Evolutionary conservation across 92 coral and sea anemone species (phyloP).

Genomic region (Chrysogorgia sp.): DNA sequence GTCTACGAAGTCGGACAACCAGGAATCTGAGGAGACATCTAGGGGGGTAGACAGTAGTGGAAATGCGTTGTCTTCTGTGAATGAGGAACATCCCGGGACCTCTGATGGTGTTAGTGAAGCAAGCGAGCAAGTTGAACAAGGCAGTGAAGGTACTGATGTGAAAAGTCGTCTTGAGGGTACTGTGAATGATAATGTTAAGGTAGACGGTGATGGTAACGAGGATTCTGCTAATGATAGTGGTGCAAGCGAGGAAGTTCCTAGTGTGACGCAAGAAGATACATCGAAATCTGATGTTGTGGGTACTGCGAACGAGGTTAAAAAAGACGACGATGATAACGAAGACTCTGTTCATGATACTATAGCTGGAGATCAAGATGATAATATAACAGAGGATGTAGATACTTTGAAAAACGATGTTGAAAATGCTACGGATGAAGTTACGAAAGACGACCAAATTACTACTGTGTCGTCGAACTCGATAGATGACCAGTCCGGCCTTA

Average conservation of each 20-base stretch:
- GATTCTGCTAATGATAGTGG: conserved; percentile 3
- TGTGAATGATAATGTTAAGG: background rate
- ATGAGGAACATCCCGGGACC: background rate
- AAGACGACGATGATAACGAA: background rate
- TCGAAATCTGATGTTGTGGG: conserved; percentile 66
- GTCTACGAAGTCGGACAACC: conserved; percentile 3
- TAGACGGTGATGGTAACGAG: no score
- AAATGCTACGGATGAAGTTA: conserved; percentile 45
- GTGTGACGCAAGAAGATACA: background rate
- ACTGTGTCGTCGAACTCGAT: background rate
- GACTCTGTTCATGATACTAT: no score
- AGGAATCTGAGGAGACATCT: background rate
- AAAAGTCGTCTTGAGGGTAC: background rate
- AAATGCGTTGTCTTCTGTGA: background rate
- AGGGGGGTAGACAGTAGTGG: background rate
- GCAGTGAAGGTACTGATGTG: background rate
- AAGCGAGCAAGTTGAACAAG: background rate
- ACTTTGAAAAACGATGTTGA: conserved; percentile 58
- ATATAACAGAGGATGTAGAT: no score
- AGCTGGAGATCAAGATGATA: no score
- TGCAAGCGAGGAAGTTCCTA: background rate
- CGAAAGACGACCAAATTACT: background rate
- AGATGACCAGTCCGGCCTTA: background rate
- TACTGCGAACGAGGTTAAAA: conserved; percentile 24
- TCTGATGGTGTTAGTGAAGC: conserved; percentile 2